Base-by-base conservation (phyloP, 2,113 vertebrate genomes). In the Seriola quinqueradiata region DNA sequence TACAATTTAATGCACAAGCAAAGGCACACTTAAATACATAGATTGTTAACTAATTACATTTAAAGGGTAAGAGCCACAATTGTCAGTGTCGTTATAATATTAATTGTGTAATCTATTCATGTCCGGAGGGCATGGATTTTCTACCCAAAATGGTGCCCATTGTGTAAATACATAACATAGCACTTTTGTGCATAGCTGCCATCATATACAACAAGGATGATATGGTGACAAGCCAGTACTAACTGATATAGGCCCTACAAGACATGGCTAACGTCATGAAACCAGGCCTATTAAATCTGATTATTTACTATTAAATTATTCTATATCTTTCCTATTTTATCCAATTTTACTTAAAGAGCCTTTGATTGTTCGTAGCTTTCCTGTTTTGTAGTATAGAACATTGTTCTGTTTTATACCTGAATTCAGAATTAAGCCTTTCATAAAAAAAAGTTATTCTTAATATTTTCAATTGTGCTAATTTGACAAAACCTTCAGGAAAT, bases 1-100 rank as follows among this genome's bases (percentile, higher is more conserved):
- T 12, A n/a, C 6, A 9, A 54, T 61, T 52, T 3, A 60, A 57
- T 48, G 12, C 17, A 70, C 17, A 25, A 23, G n/a, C 50, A 11
- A 3, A 67, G 7, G 16, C 23, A 28, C n/a, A 60, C n/a, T 32
- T 59, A 71, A 71, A 66, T 54, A 28, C 21, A 76, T 61, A 46
- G 58, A 69, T 69, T 69, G 12, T 64, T 4, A 59, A 60, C 4
- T 13, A 69, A 38, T 73, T 46, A 52, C 0, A 50, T 64, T 44
- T 67, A 34, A 54, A 65, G 11, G 34, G 10, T 8, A 52, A 14
- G 2, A 73, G 8, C n/a, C 9, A 48, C 6, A 64, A 23, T 5
- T 40, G 5, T 59, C 13, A 74, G 54, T 25, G 36, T 9, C 25
- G 4, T 21, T 28, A 4, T n/a, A 6, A 50, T 36, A 81, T 38